phyloP scores from a whole-genome alignment of 64 coral and sea anemone genomes.

The Platygyra sinensis region DNA sequence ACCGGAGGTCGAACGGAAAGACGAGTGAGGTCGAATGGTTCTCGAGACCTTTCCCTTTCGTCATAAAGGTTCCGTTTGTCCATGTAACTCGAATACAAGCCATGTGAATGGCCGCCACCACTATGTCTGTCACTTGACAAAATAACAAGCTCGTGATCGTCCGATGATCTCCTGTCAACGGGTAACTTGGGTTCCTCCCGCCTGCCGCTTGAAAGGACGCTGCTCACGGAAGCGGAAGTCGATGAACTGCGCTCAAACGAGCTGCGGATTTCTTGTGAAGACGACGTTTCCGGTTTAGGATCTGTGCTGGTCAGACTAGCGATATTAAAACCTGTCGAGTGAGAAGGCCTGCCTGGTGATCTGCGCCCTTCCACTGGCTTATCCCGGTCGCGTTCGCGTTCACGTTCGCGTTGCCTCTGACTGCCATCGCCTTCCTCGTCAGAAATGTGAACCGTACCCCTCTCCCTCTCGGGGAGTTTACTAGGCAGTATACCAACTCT shows the following conservation, averaged over 20 bases:
- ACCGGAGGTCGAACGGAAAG: slow-evolving; percentile 50
- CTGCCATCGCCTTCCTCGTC: slow-evolving; percentile 68
- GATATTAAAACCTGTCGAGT: slow-evolving; percentile 80
- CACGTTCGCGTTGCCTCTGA: slow-evolving; percentile 45
- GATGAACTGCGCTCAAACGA: slow-evolving; percentile 60
- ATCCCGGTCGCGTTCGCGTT: slow-evolving; percentile 36
- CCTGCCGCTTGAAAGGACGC: slow-evolving; percentile 21
- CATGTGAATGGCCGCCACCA: slow-evolving; percentile 35
- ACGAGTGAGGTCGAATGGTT: slow-evolving; percentile 74
- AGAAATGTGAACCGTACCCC: slow-evolving; percentile 60
- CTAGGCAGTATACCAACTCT: slow-evolving; percentile 12
- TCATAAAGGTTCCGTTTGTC: slow-evolving; percentile 70
- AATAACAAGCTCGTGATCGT: slow-evolving; percentile 80
- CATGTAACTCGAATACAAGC: slow-evolving; percentile 45
- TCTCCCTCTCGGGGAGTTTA: slow-evolving; percentile 58
- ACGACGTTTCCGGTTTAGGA: slow-evolving; percentile 63
- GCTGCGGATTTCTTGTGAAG: slow-evolving; percentile 50
- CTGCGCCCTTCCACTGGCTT: slow-evolving; percentile 58
- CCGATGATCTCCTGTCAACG: slow-evolving; percentile 41
- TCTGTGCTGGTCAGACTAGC: slow-evolving; percentile 81
- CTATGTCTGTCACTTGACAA: slow-evolving; percentile 73
- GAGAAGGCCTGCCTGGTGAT: slow-evolving; percentile 64
- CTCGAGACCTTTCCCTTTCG: slow-evolving; percentile 73
- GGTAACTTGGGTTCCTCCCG: slow-evolving; percentile 72
- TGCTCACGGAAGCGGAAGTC: not conserved